Percentiles rank a stretch among this genome's conserved stretches.
These are phyloP conservation scores for Conus canariensis DNA, from an alignment of 2,888 invertebrate genomes.

Conservation along the genomic window DNA sequence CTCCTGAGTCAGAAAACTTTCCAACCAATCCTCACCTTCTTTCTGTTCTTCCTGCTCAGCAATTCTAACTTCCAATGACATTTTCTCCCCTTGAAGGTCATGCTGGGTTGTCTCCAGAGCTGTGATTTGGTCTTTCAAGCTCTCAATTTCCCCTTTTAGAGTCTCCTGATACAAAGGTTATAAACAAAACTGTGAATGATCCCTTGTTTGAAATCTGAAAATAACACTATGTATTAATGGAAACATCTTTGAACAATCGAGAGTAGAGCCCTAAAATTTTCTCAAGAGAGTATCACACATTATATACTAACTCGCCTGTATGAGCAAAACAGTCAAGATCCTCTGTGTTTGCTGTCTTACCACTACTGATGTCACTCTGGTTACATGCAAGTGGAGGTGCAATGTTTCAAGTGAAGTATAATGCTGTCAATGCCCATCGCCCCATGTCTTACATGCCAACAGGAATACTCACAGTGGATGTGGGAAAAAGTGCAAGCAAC, in stretches of 20 bases:
- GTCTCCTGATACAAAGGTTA: background rate
- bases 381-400: too few relatives aligned
- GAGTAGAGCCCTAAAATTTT: too few relatives aligned
- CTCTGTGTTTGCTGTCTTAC: background rate
- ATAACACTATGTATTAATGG: background rate
- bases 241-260: background rate
- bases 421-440: too few relatives aligned
- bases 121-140: conserved; percentile 39
- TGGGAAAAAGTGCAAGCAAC: too few relatives aligned
- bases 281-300: too few relatives aligned
- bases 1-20: too few relatives aligned
- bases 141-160: conserved; percentile 26
- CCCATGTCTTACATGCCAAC: too few relatives aligned
- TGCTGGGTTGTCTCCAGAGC: conserved; percentile 36
- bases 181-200: background rate
- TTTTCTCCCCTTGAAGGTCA: conserved; percentile 56
- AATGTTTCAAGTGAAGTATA: too few relatives aligned
- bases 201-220: background rate
- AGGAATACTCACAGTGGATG: too few relatives aligned
- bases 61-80: conserved; percentile 54
- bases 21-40: conserved; percentile 51
- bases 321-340: background rate
- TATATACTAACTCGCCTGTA: background rate
- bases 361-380: too few relatives aligned
- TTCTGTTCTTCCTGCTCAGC: conserved; percentile 59